A percentile compares a stretch with the other conserved stretches of the same genome.
phyloP scores from a whole-genome alignment of 2,113 vertebrate genomes.

The Pluvianellus socialis region DNA sequence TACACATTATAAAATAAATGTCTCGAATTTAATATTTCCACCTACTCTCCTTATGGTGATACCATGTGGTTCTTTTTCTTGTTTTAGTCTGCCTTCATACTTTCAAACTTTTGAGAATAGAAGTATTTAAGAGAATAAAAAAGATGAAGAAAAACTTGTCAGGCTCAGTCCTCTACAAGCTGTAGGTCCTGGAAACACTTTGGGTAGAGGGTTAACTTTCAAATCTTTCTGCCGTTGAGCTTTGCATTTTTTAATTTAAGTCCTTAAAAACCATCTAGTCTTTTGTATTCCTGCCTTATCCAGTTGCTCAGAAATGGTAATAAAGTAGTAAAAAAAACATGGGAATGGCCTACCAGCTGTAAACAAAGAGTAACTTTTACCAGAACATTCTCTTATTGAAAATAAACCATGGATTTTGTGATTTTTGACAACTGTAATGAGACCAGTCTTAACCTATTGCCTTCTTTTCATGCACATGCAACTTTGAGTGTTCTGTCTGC shows the following conservation, averaged over 20 bases:
- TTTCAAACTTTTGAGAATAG: background rate
- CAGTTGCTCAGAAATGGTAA: background rate
- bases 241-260: background rate
- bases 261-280: background rate
- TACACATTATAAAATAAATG: constrained; percentile 59
- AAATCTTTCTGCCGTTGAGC: background rate
- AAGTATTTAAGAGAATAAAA: constrained; percentile 40
- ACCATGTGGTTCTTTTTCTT: constrained; percentile 63
- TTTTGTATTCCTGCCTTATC: background rate
- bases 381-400: background rate
- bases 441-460: background rate
- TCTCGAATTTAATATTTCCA: constrained; percentile 70
- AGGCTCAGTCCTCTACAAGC: background rate
- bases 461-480: rapidly evolving
- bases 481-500: rapidly evolving
- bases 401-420: background rate
- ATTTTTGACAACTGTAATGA: background rate
- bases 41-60: constrained; percentile 74
- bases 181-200: background rate
- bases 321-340: background rate
- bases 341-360: background rate
- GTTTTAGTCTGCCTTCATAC: constrained; percentile 26
- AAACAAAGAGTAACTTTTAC: background rate
- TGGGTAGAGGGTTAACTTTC: background rate
- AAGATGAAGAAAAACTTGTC: background rate